phyloP scores from a whole-genome alignment of 2,888 invertebrate species.

The Shargacucullia verbasci region DNA sequence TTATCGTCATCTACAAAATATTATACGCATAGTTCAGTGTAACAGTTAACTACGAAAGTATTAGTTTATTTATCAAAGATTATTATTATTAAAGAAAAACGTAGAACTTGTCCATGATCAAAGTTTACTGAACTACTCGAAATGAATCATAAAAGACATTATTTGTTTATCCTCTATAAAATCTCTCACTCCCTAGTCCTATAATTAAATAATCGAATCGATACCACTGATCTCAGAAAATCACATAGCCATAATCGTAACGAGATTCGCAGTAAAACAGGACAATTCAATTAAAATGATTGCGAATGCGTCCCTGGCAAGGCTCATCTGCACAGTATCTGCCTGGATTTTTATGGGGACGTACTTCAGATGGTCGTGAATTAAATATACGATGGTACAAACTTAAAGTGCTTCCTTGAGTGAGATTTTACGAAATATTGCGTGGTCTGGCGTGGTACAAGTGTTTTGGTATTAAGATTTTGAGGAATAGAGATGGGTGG shows the following conservation, averaged over 20 bases:
- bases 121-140: too few relatives aligned
- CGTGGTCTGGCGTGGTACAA: slow-evolving; percentile 45
- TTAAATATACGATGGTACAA: slow-evolving; percentile 86
- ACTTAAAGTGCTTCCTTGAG: slow-evolving; percentile 85
- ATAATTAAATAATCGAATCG: slow-evolving; percentile 58
- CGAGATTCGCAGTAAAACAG: slow-evolving; percentile 87
- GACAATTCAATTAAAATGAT: slow-evolving; percentile 85
- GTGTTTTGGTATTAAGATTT: slow-evolving; percentile 39
- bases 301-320: slow-evolving; percentile 80
- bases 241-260: slow-evolving; percentile 79
- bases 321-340: slow-evolving; percentile 88
- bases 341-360: slow-evolving; percentile 86
- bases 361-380: slow-evolving; percentile 84
- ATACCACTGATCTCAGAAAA: slow-evolving; percentile 61
- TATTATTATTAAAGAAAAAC: too few relatives aligned
- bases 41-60: too few relatives aligned
- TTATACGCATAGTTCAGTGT: too few relatives aligned
- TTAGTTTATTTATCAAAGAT: too few relatives aligned
- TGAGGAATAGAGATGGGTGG: slow-evolving; percentile 13
- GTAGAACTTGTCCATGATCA: too few relatives aligned
- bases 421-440: slow-evolving; percentile 86
- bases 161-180: too few relatives aligned
- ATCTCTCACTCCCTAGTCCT: slow-evolving; percentile 40
- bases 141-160: too few relatives aligned
- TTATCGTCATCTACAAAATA: too few relatives aligned